Percentiles rank a stretch among this genome's conserved stretches.
phyloP scores from a whole-genome alignment of 1,140 invertebrate genomes.

The Zaprionus ornatus region DNA sequence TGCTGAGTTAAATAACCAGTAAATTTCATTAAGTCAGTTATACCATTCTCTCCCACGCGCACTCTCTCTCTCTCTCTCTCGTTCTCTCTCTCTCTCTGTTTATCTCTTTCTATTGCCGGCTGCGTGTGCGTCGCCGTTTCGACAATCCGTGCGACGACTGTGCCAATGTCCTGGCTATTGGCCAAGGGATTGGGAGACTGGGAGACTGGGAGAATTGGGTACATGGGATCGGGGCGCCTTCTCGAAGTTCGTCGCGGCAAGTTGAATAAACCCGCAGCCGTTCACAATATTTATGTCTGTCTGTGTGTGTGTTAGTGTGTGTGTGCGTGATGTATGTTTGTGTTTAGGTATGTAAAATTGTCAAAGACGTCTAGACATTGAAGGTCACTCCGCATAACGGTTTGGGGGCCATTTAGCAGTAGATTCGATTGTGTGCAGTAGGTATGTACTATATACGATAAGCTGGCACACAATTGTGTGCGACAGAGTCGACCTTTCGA shows the following conservation, averaged over 20 bases:
- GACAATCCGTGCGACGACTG: constrained; percentile 36
- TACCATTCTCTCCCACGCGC: not conserved
- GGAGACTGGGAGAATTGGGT: not conserved
- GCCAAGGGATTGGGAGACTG: constrained; percentile 16
- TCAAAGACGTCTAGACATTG: constrained; percentile 77
- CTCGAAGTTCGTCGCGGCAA: constrained; percentile 19
- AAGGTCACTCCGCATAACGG: constrained; percentile 66
- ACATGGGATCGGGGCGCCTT: not conserved
- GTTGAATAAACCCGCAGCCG: constrained; percentile 72
- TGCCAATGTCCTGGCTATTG: constrained; percentile 44
- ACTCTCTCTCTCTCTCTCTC: not conserved
- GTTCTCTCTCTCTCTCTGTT: not conserved
- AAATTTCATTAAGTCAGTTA: constrained; percentile 33
- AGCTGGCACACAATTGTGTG: constrained; percentile 9
- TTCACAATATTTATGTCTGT: constrained; percentile 67
- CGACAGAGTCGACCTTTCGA: constrained; percentile 31
- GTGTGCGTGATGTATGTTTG: constrained; percentile 40
- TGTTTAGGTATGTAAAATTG: constrained; percentile 63
- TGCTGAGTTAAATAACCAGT: constrained; percentile 27
- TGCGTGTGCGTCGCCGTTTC: constrained; percentile 3
- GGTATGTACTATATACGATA: not conserved
- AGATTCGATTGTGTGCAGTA: constrained; percentile 22
- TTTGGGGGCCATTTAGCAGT: constrained; percentile 28
- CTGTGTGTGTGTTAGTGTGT: constrained; percentile 32
- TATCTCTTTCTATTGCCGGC: not conserved